Percentiles rank a stretch among this genome's conserved stretches.
These are phyloP conservation scores for Metellina segmentata DNA, from an alignment of 2,888 invertebrate species.

Conservation along the genomic window DNA sequence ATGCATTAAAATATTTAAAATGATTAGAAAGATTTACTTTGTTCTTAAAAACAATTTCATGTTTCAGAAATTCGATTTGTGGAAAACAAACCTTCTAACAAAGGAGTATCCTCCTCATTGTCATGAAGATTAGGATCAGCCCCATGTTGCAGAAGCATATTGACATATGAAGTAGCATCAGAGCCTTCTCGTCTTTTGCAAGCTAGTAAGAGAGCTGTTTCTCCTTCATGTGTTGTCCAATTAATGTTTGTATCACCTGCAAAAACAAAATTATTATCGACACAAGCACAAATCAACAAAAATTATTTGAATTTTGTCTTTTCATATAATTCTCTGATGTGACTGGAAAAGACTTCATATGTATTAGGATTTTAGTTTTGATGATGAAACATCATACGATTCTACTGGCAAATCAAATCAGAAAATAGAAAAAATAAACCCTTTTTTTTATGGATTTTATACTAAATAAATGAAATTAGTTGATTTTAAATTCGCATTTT, in stretches of 20 bases:
- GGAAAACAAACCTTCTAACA: slow-evolving; percentile 79
- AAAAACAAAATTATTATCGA: neutral
- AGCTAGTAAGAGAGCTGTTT: slow-evolving; percentile 80
- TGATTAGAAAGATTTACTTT: neutral
- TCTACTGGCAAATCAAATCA: too few relatives aligned
- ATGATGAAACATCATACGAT: too few relatives aligned
- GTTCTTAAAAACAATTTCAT: neutral
- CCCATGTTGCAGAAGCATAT: slow-evolving; percentile 79
- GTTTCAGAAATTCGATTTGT: neutral
- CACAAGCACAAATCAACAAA: neutral
- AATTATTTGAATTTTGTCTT: neutral
- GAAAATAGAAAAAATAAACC: too few relatives aligned
- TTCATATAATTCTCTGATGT: too few relatives aligned
- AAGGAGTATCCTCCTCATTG: slow-evolving; percentile 78
- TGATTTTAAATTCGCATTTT: too few relatives aligned
- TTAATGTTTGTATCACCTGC: slow-evolving; percentile 78
- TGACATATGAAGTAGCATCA: slow-evolving; percentile 75
- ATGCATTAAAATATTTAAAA: neutral
- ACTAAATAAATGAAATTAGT: too few relatives aligned
- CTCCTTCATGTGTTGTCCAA: slow-evolving; percentile 80
- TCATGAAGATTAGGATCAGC: slow-evolving; percentile 79
- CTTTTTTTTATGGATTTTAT: too few relatives aligned
- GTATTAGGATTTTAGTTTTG: too few relatives aligned
- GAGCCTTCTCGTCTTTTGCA: slow-evolving; percentile 78
- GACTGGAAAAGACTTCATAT: too few relatives aligned